Conservation (phyloP, 1,140 invertebrate genomes). For the Lasioglossum baleicum region DNA sequence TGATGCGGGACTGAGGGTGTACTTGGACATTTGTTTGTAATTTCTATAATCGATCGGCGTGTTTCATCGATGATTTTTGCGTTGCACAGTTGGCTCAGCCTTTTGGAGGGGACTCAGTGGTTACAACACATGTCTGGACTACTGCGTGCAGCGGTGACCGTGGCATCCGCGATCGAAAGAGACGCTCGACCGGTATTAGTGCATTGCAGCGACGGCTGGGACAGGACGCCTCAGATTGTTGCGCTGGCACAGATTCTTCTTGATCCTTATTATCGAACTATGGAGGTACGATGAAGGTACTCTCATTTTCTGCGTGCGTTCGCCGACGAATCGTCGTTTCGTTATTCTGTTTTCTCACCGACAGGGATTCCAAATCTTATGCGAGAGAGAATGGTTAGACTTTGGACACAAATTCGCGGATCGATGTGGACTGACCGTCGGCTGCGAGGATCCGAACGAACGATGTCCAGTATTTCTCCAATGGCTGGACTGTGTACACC, state of each 20-base stretch:
- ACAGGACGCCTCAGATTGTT: conserved; percentile 96
- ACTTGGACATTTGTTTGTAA: too few species aligned
- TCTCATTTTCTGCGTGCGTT: conserved; percentile 9
- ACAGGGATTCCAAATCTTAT: conserved; percentile 93
- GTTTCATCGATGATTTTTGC: not conserved
- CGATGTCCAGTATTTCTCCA: conserved; percentile 97
- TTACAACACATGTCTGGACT: conserved; percentile 92
- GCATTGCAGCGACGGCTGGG: conserved; percentile 98
- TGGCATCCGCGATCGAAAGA: conserved; percentile 89
- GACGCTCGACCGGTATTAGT: conserved; percentile 95
- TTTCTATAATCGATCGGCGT: not conserved
- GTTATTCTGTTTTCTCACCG: conserved; percentile 2
- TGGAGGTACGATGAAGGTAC: conserved; percentile 83
- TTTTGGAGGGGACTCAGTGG: conserved; percentile 94
- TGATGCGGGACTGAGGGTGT: too few species aligned
- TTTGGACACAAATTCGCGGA: conserved; percentile 99
- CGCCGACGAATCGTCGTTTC: not conserved
- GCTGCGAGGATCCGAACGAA: conserved; percentile 93
- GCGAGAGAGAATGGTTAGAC: conserved; percentile 97
- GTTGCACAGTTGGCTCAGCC: conserved; percentile 89
- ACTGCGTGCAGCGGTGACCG: conserved; percentile 88
- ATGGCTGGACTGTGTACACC: conserved; percentile 98
- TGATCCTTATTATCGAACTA: conserved; percentile 95
- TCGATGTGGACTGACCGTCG: conserved; percentile 92
- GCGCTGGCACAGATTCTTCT: conserved; percentile 94